Percentiles rank a stretch among this genome's conserved stretches.
Evolutionary conservation across 2,888 invertebrate species (phyloP).

Genomic region (Cartodere bifasciata): DNA sequence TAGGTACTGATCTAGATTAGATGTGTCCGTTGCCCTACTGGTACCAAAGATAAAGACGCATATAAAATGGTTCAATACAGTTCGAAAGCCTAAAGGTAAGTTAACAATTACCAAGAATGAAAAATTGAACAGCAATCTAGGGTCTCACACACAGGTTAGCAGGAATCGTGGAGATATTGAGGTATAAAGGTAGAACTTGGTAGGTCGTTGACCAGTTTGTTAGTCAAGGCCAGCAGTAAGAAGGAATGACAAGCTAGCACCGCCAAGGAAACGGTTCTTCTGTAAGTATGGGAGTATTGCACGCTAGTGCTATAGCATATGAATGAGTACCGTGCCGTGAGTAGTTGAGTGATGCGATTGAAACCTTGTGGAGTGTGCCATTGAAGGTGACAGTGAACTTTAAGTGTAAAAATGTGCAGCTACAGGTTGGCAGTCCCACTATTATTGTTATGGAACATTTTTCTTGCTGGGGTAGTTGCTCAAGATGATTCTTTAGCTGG

Average conservation of each 20-base stretch:
- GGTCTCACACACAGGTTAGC: too few species aligned
- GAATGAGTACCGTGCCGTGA: constrained; percentile 26
- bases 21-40: too few species aligned
- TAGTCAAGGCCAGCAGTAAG: constrained; percentile 24
- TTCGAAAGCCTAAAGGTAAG: too few species aligned
- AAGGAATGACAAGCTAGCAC: constrained; percentile 7
- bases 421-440: constrained; percentile 22
- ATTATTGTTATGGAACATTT: constrained; percentile 23
- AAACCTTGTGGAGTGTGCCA: constrained; percentile 12
- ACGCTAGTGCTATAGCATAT: constrained; percentile 29
- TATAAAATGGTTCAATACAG: too few species aligned
- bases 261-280: constrained; percentile 30
- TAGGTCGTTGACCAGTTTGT: constrained; percentile 28
- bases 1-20: too few species aligned
- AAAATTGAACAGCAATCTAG: too few species aligned
- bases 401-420: constrained; percentile 20
- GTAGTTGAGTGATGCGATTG: constrained; percentile 15
- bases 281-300: constrained; percentile 32
- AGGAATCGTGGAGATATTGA: constrained; percentile 10
- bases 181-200: constrained; percentile 9
- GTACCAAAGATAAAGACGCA: too few species aligned
- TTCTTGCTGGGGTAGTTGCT: constrained; percentile 26
- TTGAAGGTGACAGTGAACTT: constrained; percentile 26
- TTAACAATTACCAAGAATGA: too few species aligned
- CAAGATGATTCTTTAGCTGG: constrained; percentile 72